A percentile compares a stretch with the other conserved stretches of the same genome.
phyloP scores from a whole-genome alignment of 2,888 invertebrate genomes.

The Eudiplozoon nipponicum region DNA sequence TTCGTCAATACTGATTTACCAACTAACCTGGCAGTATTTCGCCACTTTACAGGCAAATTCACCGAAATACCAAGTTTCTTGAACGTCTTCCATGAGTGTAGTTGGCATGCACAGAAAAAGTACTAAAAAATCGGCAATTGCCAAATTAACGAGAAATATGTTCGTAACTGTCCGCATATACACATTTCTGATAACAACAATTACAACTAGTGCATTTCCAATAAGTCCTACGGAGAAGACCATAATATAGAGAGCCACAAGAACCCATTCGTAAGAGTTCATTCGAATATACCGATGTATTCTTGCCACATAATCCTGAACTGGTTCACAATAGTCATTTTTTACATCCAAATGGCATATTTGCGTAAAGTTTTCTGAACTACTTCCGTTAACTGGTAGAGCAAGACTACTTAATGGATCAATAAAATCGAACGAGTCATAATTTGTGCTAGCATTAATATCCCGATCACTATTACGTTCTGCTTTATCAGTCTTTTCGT shows the following conservation, averaged over 20 bases:
- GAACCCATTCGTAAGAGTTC: conserved; percentile 23
- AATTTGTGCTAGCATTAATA: too few relatives aligned
- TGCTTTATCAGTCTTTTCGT: too few relatives aligned
- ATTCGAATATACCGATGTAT: not conserved
- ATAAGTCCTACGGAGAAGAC: conserved; percentile 46
- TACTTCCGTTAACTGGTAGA: too few relatives aligned
- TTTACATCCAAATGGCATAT: too few relatives aligned
- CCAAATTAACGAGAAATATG: conserved; percentile 54
- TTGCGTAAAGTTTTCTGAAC: too few relatives aligned
- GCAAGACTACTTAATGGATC: too few relatives aligned
- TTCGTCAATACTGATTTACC: too few relatives aligned
- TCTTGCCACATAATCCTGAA: too few relatives aligned
- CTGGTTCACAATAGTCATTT: too few relatives aligned
- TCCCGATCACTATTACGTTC: too few relatives aligned
- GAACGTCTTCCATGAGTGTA: conserved; percentile 55
- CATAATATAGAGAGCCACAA: conserved; percentile 40
- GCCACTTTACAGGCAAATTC: conserved; percentile 47
- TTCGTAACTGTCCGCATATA: conserved; percentile 50
- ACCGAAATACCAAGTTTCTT: conserved; percentile 60
- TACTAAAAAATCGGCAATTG: conserved; percentile 46
- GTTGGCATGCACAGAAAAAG: conserved; percentile 51
- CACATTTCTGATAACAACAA: conserved; percentile 49
- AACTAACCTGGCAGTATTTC: conserved; percentile 46
- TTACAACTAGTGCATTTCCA: conserved; percentile 49
- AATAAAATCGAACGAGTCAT: too few relatives aligned